A percentile compares a stretch with the other conserved stretches of the same genome.
Evolutionary conservation across 1,140 invertebrate genomes (phyloP).

Genomic region (Bombyx mandarina): DNA sequence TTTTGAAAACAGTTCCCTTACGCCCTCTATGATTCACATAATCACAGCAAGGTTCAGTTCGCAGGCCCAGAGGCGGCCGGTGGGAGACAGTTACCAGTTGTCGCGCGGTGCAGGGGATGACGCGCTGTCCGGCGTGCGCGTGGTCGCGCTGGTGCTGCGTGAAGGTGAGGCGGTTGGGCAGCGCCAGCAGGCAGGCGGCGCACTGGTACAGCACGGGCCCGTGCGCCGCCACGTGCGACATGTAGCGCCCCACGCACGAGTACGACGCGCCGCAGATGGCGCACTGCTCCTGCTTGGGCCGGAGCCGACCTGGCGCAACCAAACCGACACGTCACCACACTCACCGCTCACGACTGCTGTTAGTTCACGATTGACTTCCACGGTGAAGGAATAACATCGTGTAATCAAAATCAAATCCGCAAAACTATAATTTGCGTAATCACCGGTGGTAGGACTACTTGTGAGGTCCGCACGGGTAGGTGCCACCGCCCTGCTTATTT

Average conservation of each 20-base stretch:
- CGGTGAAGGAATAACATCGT: too few relatives aligned
- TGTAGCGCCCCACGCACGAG: slow-evolving; percentile 49
- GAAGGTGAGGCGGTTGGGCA: slow-evolving; percentile 63
- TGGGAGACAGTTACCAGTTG: not conserved
- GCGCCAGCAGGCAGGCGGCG: slow-evolving; percentile 60
- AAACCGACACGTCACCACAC: not conserved
- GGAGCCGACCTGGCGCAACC: slow-evolving; percentile 20
- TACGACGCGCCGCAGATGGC: slow-evolving; percentile 54
- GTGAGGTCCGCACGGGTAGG: too few relatives aligned
- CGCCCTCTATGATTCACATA: too few relatives aligned
- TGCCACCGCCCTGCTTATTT: too few relatives aligned
- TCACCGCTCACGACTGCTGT: too few relatives aligned
- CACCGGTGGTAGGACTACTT: too few relatives aligned
- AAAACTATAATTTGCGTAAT: too few relatives aligned
- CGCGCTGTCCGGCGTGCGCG: slow-evolving; percentile 63
- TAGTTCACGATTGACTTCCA: too few relatives aligned
- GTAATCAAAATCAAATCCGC: too few relatives aligned
- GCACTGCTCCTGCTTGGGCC: slow-evolving; percentile 32
- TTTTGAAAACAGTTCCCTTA: too few relatives aligned
- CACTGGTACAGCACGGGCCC: slow-evolving; percentile 71
- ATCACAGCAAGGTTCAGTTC: too few relatives aligned
- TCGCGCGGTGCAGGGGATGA: slow-evolving; percentile 30
- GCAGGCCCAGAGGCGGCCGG: too few relatives aligned
- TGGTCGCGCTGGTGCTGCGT: slow-evolving; percentile 68
- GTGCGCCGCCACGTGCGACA: slow-evolving; percentile 62